Conservation (phyloP, 2,797 vertebrate species). For the Mormyrops attenuatus region DNA sequence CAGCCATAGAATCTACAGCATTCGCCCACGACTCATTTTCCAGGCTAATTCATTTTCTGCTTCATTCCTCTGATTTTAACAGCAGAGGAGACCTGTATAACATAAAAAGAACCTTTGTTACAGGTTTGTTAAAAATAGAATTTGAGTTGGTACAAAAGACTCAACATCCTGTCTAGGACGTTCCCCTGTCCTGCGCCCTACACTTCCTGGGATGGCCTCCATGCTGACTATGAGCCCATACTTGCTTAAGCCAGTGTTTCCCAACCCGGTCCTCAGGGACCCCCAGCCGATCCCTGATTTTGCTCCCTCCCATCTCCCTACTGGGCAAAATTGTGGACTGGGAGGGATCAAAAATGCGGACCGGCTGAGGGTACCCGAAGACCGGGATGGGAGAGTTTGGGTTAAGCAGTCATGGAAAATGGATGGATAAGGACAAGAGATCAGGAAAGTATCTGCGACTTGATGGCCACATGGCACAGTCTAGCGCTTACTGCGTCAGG, state of each 20-base stretch:
- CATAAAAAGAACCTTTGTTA: neutral
- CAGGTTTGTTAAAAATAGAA: neutral
- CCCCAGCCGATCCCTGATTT: neutral
- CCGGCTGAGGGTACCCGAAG: no score
- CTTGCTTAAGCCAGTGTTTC: neutral
- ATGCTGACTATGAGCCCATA: neutral
- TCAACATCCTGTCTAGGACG: neutral
- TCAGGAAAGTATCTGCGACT: neutral
- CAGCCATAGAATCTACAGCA: neutral
- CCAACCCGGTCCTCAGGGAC: neutral
- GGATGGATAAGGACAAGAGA: neutral
- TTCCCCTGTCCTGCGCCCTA: neutral
- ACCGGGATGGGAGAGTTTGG: no score
- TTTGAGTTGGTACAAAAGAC: neutral
- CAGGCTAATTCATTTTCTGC: neutral
- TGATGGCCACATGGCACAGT: neutral
- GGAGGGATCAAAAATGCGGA: no score
- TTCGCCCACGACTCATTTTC: neutral
- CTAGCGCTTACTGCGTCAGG: constrained; percentile 81
- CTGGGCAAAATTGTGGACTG: neutral
- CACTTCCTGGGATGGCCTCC: neutral
- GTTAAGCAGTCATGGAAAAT: neutral
- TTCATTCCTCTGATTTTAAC: neutral
- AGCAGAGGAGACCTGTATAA: neutral
- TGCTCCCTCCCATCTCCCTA: neutral